These are phyloP conservation scores for Oasisia sp. DNA, from an alignment of 2,888 invertebrate genomes.

Conservation along the genomic window DNA sequence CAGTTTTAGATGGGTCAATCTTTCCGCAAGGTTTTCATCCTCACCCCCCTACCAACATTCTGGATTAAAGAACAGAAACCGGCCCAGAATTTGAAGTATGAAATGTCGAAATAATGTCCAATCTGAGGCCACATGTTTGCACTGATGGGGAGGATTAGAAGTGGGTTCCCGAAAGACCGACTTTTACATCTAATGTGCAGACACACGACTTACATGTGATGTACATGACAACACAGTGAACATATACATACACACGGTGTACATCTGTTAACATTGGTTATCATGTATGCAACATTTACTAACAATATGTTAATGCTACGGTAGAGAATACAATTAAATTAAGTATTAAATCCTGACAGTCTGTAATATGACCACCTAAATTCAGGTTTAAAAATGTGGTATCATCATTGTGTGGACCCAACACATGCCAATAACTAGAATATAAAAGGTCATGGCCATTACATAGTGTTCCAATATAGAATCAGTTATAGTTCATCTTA, in stretches of 20 bases:
- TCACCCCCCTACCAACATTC: neutral
- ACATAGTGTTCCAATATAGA: too few relatives aligned
- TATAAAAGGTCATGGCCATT: too few relatives aligned
- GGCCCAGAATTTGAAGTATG: neutral
- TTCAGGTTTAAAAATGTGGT: too few relatives aligned
- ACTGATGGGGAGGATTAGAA: neutral
- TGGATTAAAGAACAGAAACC: neutral
- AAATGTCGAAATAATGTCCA: neutral
- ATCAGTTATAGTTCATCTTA: too few relatives aligned
- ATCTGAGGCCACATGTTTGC: neutral
- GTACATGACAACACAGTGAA: neutral
- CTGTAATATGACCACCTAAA: neutral
- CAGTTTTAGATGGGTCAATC: neutral
- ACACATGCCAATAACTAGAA: too few relatives aligned
- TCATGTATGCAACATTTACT: neutral
- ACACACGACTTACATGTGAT: neutral
- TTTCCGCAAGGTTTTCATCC: neutral
- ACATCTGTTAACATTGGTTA: neutral
- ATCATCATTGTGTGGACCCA: too few relatives aligned
- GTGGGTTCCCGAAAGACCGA: neutral
- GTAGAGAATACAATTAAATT: too few relatives aligned
- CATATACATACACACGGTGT: neutral
- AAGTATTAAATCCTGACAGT: too few relatives aligned
- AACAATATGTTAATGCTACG: neutral
- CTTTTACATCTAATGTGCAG: neutral